Evolutionary conservation across 2,113 vertebrate genomes (phyloP).

Genomic region (Oreotrochilus melanogaster): DNA sequence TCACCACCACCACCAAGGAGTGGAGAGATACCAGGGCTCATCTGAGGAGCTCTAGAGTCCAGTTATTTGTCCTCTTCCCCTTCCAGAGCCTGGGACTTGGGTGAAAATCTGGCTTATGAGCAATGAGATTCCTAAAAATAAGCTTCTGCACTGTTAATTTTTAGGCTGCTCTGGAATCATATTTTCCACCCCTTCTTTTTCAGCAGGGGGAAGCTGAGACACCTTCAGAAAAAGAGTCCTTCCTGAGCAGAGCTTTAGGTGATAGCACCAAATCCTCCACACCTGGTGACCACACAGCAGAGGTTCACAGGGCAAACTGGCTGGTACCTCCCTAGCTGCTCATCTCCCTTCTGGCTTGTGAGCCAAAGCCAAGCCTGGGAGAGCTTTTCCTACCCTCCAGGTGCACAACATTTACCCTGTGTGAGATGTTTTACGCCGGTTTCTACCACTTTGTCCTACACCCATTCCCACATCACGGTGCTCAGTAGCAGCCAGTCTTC

Average conservation of each 20-base stretch:
- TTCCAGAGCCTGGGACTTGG: neutral
- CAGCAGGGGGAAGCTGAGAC: neutral
- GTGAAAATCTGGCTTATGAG: neutral
- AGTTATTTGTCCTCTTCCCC: neutral
- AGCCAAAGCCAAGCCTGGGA: neutral
- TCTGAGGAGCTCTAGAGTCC: neutral
- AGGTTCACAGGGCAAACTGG: neutral
- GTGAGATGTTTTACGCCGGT: neutral
- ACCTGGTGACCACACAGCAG: neutral
- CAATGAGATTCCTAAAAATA: constrained; percentile 6
- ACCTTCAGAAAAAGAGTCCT: neutral
- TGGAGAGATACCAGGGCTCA: neutral
- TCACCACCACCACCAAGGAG: neutral
- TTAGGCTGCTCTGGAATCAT: neutral
- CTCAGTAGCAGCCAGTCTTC: rapidly evolving
- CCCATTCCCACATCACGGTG: rapidly evolving
- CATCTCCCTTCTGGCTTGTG: neutral
- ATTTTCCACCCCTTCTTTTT: neutral
- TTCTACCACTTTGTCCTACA: neutral
- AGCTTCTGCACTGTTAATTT: neutral
- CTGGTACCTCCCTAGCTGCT: neutral
- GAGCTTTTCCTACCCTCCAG: neutral
- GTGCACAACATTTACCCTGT: neutral
- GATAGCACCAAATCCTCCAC: neutral
- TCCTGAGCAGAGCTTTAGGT: neutral